Base-by-base conservation (phyloP, 2,113 vertebrate genomes). In the Poeciliopsis retropinna region DNA sequence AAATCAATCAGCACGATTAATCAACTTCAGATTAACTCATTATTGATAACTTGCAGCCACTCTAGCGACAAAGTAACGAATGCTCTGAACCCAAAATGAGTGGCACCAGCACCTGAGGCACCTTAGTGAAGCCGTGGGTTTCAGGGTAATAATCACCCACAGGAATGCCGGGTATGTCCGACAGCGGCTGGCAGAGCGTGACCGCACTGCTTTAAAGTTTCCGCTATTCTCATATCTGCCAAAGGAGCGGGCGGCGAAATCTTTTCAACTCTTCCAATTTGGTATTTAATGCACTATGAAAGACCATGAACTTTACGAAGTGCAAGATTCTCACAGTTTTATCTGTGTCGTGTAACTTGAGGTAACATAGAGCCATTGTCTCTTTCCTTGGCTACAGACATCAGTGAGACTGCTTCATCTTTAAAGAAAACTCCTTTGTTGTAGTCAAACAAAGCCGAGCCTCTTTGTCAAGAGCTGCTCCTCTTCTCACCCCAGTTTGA, bases 71-170 rank as follows among this genome's bases (percentile, higher is more conserved):
- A 37, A 37, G 51, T 7, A 71, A 77, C 27, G 17, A 30, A 15
- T 60, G 60, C 83, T 69, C 63, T 66, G 67, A 30, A 22, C 51
- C 73, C 29, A 34, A 73, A 77, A 64, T 7, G 15, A 65, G 29
- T 64, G 72, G 64, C 71, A 41, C 32, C 39, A 39, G 73, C 82
- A 90, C 87, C 87, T 87, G 82, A 86, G 78, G 76, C 84, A 87
- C 82, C 76, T 74, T 87, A 73, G 11, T 62, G 82, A 67, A 76
- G 73, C 74, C 82, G 75, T 67, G 82, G 81, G 80, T 82, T 90
- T 89, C 82, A 89, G 85, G 85, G 90, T 92, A 92, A 91, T 92
- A 89, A 93, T 93, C 90, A 88, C 82, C 87, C 90, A 86, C 87
- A 92, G 90, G 93, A 93, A 94, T 93, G 86, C 79, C 47, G 66